Conservation (phyloP, 2,888 invertebrate species). For the Drosophila peninsularis region DNA sequence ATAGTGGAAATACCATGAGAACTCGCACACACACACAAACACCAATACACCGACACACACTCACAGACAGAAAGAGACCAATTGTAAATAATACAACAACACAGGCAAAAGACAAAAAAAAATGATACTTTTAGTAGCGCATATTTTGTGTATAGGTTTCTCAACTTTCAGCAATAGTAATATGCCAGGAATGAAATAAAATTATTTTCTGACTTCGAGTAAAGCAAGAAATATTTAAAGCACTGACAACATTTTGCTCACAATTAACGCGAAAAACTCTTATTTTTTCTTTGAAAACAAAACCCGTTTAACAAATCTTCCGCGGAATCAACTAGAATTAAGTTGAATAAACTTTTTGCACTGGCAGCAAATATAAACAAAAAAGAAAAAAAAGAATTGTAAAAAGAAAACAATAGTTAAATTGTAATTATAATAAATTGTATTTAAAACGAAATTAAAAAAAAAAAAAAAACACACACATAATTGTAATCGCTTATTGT, state of each 20-base stretch:
- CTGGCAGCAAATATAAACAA: constrained; percentile 78
- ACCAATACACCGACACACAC: constrained; percentile 30
- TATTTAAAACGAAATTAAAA: constrained; percentile 65
- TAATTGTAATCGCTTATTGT: constrained; percentile 80
- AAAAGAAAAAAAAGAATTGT: constrained; percentile 60
- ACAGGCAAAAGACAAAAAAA: constrained; percentile 27
- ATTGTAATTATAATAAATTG: constrained; percentile 81
- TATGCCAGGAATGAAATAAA: constrained; percentile 75
- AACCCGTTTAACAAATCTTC: constrained; percentile 28
- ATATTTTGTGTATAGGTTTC: constrained; percentile 70
- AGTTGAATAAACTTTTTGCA: constrained; percentile 80
- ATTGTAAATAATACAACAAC: constrained; percentile 68
- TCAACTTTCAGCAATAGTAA: constrained; percentile 37
- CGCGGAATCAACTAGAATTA: constrained; percentile 45
- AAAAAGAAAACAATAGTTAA: constrained; percentile 82
- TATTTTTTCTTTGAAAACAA: constrained; percentile 71
- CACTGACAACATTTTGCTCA: constrained; percentile 55
- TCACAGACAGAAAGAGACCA: constrained; percentile 45
- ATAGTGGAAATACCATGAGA: constrained; percentile 64
- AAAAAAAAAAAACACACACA: constrained; percentile 41
- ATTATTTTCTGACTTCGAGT: constrained; percentile 66
- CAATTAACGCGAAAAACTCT: constrained; percentile 62
- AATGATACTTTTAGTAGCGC: constrained; percentile 64
- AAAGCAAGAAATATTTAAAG: constrained; percentile 20
- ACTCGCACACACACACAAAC: constrained; percentile 49